A percentile compares a stretch with the other conserved stretches of the same genome.
phyloP scores from a whole-genome alignment of 2,888 invertebrate species.

The Caenorhabditis sp. region DNA sequence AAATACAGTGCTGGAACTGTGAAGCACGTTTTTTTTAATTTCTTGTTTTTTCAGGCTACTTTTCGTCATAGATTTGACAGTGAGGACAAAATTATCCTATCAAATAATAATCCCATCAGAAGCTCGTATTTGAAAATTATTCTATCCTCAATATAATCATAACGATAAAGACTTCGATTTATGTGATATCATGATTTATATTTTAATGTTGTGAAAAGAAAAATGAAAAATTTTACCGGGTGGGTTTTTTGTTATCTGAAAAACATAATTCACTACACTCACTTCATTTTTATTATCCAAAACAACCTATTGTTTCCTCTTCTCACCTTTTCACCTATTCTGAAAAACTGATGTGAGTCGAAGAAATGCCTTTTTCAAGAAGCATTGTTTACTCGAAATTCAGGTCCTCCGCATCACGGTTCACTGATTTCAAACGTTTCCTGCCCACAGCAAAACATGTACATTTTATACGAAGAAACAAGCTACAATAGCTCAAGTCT shows the following conservation, averaged over 20 bases:
- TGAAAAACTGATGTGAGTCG: slow-evolving; percentile 1
- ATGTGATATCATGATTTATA: too few species aligned
- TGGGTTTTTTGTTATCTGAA: too few species aligned
- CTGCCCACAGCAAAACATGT: slow-evolving; percentile 15
- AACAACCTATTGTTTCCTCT: slow-evolving; percentile 12
- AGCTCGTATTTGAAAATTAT: neutral
- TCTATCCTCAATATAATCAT: too few species aligned
- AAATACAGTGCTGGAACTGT: neutral
- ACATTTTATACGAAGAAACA: slow-evolving; percentile 20
- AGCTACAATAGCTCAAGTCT: slow-evolving; percentile 16
- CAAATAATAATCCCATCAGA: neutral
- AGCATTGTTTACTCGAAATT: slow-evolving; percentile 46
- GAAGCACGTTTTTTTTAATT: too few species aligned
- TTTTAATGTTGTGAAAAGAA: too few species aligned
- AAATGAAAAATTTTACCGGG: too few species aligned
- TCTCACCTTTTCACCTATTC: neutral
- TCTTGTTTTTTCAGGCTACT: too few species aligned
- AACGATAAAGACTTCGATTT: too few species aligned
- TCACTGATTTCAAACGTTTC: slow-evolving; percentile 34
- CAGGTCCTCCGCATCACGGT: slow-evolving; percentile 45
- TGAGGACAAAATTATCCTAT: too few species aligned
- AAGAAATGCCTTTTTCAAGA: slow-evolving; percentile 15
- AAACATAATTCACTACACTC: too few species aligned
- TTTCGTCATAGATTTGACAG: too few species aligned
- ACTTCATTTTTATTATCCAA: neutral